Evolutionary conservation across 2,113 vertebrate genomes (phyloP).

Genomic region (Bubo blakistoni): DNA sequence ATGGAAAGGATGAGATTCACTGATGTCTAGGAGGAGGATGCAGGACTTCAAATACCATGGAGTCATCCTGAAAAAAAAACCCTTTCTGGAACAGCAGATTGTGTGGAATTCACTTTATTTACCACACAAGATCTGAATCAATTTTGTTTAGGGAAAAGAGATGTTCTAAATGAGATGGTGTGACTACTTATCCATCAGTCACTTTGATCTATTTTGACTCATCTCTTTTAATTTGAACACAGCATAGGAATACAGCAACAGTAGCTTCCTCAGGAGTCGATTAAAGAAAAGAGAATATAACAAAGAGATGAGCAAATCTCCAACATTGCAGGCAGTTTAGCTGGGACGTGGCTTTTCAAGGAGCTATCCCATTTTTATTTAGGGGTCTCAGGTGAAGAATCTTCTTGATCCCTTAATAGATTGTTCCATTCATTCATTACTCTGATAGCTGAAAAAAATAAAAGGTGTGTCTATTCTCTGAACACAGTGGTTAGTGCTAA

Average conservation of each 20-base stretch:
- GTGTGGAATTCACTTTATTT: background rate
- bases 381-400: background rate
- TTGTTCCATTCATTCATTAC: background rate
- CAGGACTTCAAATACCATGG: background rate
- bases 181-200: background rate
- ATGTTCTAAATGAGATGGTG: background rate
- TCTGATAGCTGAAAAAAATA: background rate
- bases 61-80: background rate
- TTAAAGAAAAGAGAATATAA: slow-evolving; percentile 4
- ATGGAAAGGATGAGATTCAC: background rate
- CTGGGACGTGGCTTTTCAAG: background rate
- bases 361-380: background rate
- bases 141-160: slow-evolving; percentile 10
- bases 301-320: background rate
- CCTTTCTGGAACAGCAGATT: background rate
- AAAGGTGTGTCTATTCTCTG: background rate
- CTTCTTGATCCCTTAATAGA: background rate
- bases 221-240: slow-evolving; percentile 17
- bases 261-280: background rate
- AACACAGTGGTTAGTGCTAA: background rate
- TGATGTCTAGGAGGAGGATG: slow-evolving; percentile 1
- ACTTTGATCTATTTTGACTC: slow-evolving; percentile 49
- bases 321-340: background rate
- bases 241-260: background rate
- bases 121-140: background rate